Percentiles rank a stretch among this genome's conserved stretches.
Conservation (phyloP, 1,140 invertebrate species). For the Atta colombica region DNA sequence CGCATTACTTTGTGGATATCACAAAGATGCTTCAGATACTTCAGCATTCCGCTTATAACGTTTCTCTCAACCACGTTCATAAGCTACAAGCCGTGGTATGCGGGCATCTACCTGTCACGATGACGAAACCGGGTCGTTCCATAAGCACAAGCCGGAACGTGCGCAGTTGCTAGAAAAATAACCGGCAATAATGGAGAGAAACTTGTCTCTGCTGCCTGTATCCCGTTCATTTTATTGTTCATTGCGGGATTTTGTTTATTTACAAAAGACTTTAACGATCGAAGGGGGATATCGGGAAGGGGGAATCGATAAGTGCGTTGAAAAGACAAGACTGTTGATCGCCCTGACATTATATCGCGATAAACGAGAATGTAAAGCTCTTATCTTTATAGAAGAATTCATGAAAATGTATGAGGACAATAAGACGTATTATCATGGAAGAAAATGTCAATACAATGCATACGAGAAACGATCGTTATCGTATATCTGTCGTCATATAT, state of each 20-base stretch:
- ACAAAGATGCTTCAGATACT: not conserved
- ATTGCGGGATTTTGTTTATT: slow-evolving; percentile 3
- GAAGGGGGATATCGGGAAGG: not conserved
- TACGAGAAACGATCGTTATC: not conserved
- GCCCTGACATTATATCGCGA: not conserved
- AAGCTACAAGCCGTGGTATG: slow-evolving; percentile 1
- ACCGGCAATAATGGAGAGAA: slow-evolving; percentile 34
- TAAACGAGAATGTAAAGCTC: not conserved
- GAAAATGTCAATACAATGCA: not conserved
- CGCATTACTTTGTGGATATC: slow-evolving; percentile 6
- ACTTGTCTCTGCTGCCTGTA: not conserved
- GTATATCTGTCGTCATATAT: not conserved
- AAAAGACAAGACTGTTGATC: slow-evolving; percentile 9
- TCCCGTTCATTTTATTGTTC: slow-evolving; percentile 28
- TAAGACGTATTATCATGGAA: not conserved
- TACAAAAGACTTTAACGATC: not conserved
- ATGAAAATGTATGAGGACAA: not conserved
- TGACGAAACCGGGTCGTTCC: slow-evolving; percentile 54
- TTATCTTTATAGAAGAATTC: not conserved
- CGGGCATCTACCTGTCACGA: slow-evolving; percentile 49
- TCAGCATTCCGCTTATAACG: not conserved
- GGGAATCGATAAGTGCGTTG: not conserved
- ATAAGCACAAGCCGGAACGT: slow-evolving; percentile 29
- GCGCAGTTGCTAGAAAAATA: slow-evolving; percentile 48
- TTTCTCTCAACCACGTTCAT: slow-evolving; percentile 26